Conservation (phyloP, 1,140 invertebrate genomes). For the Reticulitermes speratus region DNA sequence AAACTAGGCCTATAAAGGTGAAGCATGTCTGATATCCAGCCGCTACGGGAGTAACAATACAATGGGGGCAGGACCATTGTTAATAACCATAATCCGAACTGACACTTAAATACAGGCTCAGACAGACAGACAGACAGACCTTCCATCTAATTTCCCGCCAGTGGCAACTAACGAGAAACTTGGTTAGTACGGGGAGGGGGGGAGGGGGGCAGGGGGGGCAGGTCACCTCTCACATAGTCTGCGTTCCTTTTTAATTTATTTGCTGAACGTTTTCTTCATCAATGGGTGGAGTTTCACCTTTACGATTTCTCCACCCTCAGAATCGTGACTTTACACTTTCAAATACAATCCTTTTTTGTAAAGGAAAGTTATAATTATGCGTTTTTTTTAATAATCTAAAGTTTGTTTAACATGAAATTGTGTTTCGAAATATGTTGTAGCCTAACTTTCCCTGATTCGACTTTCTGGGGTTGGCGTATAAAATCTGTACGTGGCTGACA, state of each 20-base stretch:
- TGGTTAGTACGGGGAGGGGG: too few relatives aligned
- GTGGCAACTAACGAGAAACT: background rate
- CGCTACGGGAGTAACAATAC: background rate
- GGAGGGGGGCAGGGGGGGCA: background rate
- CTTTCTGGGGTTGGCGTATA: too few relatives aligned
- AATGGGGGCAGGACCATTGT: background rate
- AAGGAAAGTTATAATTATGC: background rate
- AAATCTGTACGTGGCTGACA: too few relatives aligned
- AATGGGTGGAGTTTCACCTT: background rate
- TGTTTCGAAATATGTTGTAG: too few relatives aligned
- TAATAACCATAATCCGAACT: slow-evolving; percentile 4
- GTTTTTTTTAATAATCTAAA: slow-evolving; percentile 14
- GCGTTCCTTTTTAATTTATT: background rate
- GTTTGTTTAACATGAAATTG: background rate
- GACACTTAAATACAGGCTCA: background rate
- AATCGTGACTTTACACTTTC: too few relatives aligned
- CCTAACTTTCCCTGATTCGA: too few relatives aligned
- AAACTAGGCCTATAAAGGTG: background rate
- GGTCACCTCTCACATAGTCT: background rate
- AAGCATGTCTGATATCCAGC: background rate
- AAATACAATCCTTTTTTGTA: too few relatives aligned
- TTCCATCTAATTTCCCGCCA: background rate
- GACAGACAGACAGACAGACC: background rate
- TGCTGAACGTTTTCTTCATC: slow-evolving; percentile 4
- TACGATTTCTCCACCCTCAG: background rate